Conservation (phyloP, 1,140 invertebrate species). For the Drosophila micromelanica region DNA sequence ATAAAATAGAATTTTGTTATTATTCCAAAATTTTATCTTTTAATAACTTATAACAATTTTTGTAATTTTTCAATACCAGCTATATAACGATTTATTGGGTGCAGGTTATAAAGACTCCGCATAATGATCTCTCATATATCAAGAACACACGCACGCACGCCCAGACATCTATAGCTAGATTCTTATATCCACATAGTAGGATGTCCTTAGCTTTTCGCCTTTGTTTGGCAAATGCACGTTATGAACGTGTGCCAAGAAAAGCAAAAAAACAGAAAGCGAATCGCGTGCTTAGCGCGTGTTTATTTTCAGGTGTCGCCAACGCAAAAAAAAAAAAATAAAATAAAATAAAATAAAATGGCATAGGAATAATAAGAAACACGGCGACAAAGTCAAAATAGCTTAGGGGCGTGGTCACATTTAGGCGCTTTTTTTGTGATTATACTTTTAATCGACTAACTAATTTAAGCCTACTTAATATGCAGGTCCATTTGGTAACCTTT, state of each 20-base stretch:
- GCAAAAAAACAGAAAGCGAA: slow-evolving; percentile 18
- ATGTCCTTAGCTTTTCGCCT: neutral
- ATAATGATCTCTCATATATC: slow-evolving; percentile 50
- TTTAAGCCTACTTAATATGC: slow-evolving; percentile 33
- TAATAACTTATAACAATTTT: too few species aligned
- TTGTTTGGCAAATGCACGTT: slow-evolving; percentile 14
- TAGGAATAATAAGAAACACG: neutral
- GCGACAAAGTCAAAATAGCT: neutral
- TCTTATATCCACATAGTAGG: slow-evolving; percentile 27
- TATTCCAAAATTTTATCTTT: too few species aligned
- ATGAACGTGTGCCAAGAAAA: slow-evolving; percentile 12
- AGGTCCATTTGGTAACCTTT: neutral
- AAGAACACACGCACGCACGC: neutral
- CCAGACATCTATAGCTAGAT: slow-evolving; percentile 1
- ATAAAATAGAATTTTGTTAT: too few species aligned
- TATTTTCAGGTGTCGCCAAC: slow-evolving; percentile 25
- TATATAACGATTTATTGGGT: neutral
- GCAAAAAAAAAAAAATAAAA: slow-evolving; percentile 1
- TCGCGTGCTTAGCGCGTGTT: slow-evolving; percentile 55
- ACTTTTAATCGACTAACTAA: slow-evolving; percentile 27
- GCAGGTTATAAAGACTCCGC: neutral
- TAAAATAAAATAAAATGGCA: neutral
- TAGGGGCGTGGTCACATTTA: slow-evolving; percentile 17
- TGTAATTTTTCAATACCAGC: too few species aligned
- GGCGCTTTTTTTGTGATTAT: slow-evolving; percentile 13